Base-by-base conservation (phyloP, 1,140 invertebrate species). In the Tribolium castaneum region DNA sequence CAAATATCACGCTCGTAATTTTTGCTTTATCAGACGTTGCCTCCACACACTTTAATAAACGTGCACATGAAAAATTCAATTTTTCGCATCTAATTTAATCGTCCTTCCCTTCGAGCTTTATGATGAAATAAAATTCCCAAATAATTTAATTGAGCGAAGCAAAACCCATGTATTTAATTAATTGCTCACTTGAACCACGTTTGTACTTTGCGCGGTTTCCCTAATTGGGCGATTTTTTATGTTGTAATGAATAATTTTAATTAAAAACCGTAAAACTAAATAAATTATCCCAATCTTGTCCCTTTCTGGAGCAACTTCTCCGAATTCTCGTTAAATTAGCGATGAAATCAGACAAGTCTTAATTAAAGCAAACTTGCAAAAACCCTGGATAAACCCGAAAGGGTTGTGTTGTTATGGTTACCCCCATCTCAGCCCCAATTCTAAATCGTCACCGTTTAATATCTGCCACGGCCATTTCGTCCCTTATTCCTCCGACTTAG, bases 321-420 rank as follows among this genome's bases (percentile, higher is more conserved):
- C 25, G 25, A 30, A 45, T 45, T 45, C 39, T 6, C 39, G 39
- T 45, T 45, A 45, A 45, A 45, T 45, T 45, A 45, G 39, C 39
- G 39, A 9, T 45, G 39, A 45, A 45, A 45, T 52, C 50, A 12
- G 50, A 12, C 50, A 14, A 51, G 5, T 14, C 16, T 52, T 52
- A 52, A 52, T 52, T 52, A 52, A 52, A 52, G 51, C 16, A 52
- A 52, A 52, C 51, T 52, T 14, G 13, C 51, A 52, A 52, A 52
- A 52, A 52, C 13, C 51, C 7, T 3, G n/a, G 39, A 30, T 45
- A 45, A 45, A 39, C 34, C 34, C 34, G 34, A 51, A 51, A 52
- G 51, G 51, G 51, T 14, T 52, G 51, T 19, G 51, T 52, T 19
- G 51, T 19, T 19, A 52, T 19, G 51, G 39, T 45, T 10, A 45